A percentile compares a stretch with the other conserved stretches of the same genome.
Evolutionary conservation across 2,113 vertebrate species (phyloP).

Genomic region (Cyanoliseus patagonus): DNA sequence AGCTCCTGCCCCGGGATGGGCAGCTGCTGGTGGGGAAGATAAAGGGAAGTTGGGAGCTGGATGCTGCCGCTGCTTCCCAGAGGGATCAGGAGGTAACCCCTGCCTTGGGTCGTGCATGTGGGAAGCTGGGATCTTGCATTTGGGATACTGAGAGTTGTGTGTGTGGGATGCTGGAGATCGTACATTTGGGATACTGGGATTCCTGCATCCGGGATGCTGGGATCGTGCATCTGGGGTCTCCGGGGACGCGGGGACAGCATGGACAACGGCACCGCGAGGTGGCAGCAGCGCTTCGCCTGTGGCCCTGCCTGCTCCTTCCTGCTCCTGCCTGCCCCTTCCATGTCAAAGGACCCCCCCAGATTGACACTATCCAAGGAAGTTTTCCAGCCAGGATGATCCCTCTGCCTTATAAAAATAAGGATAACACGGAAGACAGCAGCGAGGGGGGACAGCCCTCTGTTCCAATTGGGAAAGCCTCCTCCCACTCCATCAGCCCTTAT

Average conservation of each 20-base stretch:
- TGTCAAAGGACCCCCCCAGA: neutral
- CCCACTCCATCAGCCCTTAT: accelerated
- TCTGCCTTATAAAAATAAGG: neutral
- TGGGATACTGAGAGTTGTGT: neutral
- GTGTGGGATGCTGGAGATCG: neutral
- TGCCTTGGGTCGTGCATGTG: neutral
- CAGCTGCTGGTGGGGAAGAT: neutral
- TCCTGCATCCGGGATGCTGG: neutral
- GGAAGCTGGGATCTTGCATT: neutral
- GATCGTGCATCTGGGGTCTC: neutral
- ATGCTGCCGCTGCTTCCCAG: neutral
- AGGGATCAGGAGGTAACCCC: neutral
- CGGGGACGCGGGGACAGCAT: accelerated
- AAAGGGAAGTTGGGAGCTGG: neutral
- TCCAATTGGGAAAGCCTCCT: neutral
- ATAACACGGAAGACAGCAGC: neutral
- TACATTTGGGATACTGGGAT: neutral
- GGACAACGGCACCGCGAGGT: neutral
- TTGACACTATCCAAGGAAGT: too few relatives aligned
- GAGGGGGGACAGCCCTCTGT: too few relatives aligned
- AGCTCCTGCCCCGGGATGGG: neutral
- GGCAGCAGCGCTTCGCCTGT: neutral
- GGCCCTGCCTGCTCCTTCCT: neutral
- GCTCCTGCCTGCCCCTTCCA: neutral
- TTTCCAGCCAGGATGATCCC: neutral